These are phyloP conservation scores for Cherax quadricarinatus DNA, from an alignment of 1,140 invertebrate genomes.

Conservation along the genomic window DNA sequence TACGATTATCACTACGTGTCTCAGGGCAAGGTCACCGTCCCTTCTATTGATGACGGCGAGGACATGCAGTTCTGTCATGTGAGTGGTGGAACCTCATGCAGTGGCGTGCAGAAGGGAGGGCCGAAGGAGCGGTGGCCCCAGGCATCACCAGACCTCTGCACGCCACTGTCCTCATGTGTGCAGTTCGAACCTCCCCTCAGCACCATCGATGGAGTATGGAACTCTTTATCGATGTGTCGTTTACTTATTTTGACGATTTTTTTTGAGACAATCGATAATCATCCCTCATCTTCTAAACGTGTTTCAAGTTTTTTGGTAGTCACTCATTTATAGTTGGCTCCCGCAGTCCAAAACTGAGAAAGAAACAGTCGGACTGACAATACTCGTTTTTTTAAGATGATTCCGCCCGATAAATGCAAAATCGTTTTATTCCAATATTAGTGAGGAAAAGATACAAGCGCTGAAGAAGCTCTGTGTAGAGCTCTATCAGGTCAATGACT, in stretches of 20 bases:
- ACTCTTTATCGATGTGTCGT: not conserved
- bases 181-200: not conserved
- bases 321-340: not conserved
- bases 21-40: too few relatives aligned
- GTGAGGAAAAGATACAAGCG: too few relatives aligned
- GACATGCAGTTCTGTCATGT: slow-evolving; percentile 80
- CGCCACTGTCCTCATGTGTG: not conserved
- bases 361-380: not conserved
- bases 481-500: too few relatives aligned
- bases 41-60: too few relatives aligned
- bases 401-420: too few relatives aligned
- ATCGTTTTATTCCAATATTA: too few relatives aligned
- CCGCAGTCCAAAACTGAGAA: not conserved
- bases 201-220: slow-evolving; percentile 17
- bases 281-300: not conserved
- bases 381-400: too few relatives aligned
- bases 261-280: not conserved
- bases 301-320: not conserved
- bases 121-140: too few relatives aligned
- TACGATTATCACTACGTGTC: slow-evolving; percentile 75
- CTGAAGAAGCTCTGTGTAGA: too few relatives aligned
- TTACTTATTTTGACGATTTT: not conserved
- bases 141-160: too few relatives aligned
- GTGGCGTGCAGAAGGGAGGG: too few relatives aligned
- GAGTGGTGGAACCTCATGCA: not conserved